Base-by-base conservation (phyloP, 2,888 invertebrate genomes). In the Eristalis intricaria region DNA sequence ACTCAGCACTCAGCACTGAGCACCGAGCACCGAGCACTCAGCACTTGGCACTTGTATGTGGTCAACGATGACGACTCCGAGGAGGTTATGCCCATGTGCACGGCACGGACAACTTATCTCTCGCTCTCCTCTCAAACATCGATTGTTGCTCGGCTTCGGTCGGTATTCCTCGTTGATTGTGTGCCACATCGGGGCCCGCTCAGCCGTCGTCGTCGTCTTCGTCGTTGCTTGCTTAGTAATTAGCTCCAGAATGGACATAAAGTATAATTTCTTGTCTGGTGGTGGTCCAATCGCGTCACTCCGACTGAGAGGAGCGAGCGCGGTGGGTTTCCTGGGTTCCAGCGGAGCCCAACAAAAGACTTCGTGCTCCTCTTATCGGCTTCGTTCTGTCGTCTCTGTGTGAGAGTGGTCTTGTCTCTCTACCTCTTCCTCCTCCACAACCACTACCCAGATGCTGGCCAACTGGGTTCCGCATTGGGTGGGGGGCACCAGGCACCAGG, bases 161-260 rank as follows among this genome's bases (percentile, higher is more conserved):
- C 61, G 73, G 68, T 60, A 43, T 69, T 85, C 71, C 64, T 76
- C 63, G 70, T n/a, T 71, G 77, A 82, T 76, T 76, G n/a, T n/a
- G 76, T 80, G 61, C 65, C 64, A 38, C 64, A 65, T 35, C 64
- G n/a, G 35, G 35, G 19, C 29, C 11, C 15, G 68, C 50, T 70
- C 85, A 76, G 65, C 63, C 76, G 63, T 80, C 26, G 63, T 80
- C 68, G 68, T 82, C 82, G 77, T 78, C 83, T 86, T 80, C 26
- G 63, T 80, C 68, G 68, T 82, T 85, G 77, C 83, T 86, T 86
- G 83, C 75, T 86, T 83, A 86, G 86, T 86, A 86, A 86, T 86
- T 86, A 86, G 86, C 83, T 78, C 83, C 83, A 83, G 82, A 86
- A 86, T 79, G 86, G 70, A 83, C 86, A 79, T 82, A 83, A 78